Percentiles rank a stretch among this genome's conserved stretches.
phyloP scores from a whole-genome alignment of 2,113 vertebrate species.

The Aphyosemion australe region DNA sequence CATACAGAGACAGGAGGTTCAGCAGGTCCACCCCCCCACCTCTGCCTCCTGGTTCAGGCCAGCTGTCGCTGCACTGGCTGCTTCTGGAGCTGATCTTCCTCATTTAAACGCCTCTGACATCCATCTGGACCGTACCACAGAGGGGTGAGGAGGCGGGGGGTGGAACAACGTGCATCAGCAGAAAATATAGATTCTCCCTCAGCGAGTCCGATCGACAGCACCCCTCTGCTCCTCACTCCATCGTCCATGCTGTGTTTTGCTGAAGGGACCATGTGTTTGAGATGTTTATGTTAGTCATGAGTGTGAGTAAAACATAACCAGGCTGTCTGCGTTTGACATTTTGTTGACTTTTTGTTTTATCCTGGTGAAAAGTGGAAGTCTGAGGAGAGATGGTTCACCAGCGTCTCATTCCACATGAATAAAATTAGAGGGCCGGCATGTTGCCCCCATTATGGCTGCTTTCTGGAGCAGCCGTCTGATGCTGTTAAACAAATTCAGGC shows the following conservation, averaged over 20 bases:
- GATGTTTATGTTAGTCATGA: constrained; percentile 47
- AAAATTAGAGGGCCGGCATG: constrained; percentile 63
- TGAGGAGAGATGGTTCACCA: constrained; percentile 34
- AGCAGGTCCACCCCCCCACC: constrained; percentile 72
- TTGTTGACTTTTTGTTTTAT: constrained; percentile 5
- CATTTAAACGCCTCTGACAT: constrained; percentile 82
- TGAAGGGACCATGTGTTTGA: constrained; percentile 59
- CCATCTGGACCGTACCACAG: constrained; percentile 77
- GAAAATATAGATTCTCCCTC: constrained; percentile 24
- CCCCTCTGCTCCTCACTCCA: constrained; percentile 11
- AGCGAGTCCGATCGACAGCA: constrained; percentile 10
- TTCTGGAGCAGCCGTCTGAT: too few relatives aligned
- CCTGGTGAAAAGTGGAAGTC: constrained; percentile 15
- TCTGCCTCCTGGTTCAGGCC: constrained; percentile 76
- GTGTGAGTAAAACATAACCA: constrained; percentile 34
- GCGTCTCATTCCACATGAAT: constrained; percentile 43
- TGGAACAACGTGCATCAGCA: constrained; percentile 6
- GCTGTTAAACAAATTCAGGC: too few relatives aligned
- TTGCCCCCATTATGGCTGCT: too few relatives aligned
- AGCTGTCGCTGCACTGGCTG: constrained; percentile 76
- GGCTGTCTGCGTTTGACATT: constrained; percentile 35
- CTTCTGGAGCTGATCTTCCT: constrained; percentile 76
- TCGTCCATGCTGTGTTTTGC: constrained; percentile 48
- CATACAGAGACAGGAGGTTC: constrained; percentile 74
- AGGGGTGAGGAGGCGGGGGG: constrained; percentile 53